Base-by-base conservation (phyloP, 2,888 invertebrate species). In the Chrysopilus asiliformis region DNA sequence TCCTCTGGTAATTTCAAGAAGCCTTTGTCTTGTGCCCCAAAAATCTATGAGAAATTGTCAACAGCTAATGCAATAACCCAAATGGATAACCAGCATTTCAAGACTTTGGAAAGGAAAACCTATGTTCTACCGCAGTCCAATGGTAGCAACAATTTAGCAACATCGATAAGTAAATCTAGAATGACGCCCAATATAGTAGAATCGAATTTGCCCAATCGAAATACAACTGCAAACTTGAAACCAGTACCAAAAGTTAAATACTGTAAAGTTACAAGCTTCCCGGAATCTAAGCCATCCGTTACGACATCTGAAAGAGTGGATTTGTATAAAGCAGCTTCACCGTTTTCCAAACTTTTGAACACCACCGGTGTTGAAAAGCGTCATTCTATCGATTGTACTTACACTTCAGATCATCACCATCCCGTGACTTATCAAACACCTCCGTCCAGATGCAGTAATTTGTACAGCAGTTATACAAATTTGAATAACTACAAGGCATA, bases 321-420 rank as follows among this genome's bases (percentile, higher is more conserved):
- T 9, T 7, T 8, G 10, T 22, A 10, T 12, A n/a, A 7, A 5
- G 32, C 19, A 14, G n/a, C 18, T 3, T 3, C 30, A 1, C 6
- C 42, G 4, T n/a, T n/a, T n/a, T n/a, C n/a, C n/a, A n/a, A n/a
- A n/a, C n/a, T n/a, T n/a, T n/a, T n/a, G n/a, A n/a, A n/a, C n/a
- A n/a, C n/a, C n/a, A n/a, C n/a, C n/a, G n/a, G n/a, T n/a, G n/a
- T n/a, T n/a, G 49, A 49, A 19, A 52, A 52, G 29, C 46, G 51
- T 2, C 49, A 49, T 39, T 51, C 52, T 6, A 45, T 49, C 7
- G 51, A 51, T 34, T 44, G 46, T 16, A 45, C 49, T 14, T 49
- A 40, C 12, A 32, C 10, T 9, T 10, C 27, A 15, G 32, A 32
- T 8, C 25, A 18, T 9, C 18, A n/a, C n/a, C n/a, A n/a, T n/a